A percentile compares a stretch with the other conserved stretches of the same genome.
Conservation (phyloP, 2,797 vertebrate species). For the Peromyscus attwateri region DNA sequence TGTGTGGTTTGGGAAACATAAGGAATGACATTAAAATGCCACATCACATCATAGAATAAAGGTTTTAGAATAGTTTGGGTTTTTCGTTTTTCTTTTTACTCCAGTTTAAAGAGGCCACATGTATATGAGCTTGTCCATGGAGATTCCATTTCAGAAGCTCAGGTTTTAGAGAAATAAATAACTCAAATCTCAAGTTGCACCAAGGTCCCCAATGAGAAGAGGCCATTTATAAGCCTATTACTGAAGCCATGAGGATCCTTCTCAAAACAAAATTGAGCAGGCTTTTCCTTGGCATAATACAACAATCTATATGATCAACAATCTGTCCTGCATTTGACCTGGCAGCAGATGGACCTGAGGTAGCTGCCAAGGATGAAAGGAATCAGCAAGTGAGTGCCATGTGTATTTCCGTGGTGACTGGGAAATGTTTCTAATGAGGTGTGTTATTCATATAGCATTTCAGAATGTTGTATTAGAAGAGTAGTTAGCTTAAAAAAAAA, state of each 20-base stretch:
- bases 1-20: background rate
- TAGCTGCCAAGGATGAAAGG: background rate
- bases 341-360: background rate
- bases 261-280: background rate
- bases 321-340: background rate
- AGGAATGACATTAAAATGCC: conserved; percentile 27
- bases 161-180: conserved; percentile 59
- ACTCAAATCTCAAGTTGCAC: background rate
- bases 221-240: background rate
- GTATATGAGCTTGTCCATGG: background rate
- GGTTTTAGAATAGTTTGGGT: conserved; percentile 12
- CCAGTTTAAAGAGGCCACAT: background rate
- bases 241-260: background rate
- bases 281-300: background rate
- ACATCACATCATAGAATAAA: background rate
- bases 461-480: conserved; percentile 44
- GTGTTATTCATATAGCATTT: conserved; percentile 54
- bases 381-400: background rate
- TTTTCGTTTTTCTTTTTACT: background rate
- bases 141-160: conserved; percentile 37
- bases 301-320: background rate
- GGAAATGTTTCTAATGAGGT: conserved; percentile 16
- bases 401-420: background rate
- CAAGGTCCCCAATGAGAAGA: background rate
- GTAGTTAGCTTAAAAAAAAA: background rate